phyloP scores from a whole-genome alignment of 2,113 vertebrate genomes.

The Orcinus orca region DNA sequence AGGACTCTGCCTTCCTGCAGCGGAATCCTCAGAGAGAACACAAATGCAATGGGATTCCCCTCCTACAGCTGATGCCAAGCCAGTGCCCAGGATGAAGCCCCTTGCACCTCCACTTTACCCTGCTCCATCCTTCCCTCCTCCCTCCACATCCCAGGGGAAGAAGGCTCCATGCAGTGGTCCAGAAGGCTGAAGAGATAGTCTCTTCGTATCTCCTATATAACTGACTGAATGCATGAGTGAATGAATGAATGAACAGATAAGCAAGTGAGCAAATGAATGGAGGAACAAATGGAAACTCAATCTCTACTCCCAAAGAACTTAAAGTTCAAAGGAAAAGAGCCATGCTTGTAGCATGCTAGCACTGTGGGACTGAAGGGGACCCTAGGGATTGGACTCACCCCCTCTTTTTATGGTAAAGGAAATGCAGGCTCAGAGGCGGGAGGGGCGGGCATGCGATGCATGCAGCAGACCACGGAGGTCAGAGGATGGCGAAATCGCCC shows the following conservation, averaged over 20 bases:
- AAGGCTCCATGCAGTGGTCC: neutral
- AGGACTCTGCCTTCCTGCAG: neutral
- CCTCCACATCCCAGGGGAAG: neutral
- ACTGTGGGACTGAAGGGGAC: neutral
- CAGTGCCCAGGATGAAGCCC: neutral
- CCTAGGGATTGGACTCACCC: neutral
- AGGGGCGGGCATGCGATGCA: accelerated
- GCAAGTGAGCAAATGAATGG: neutral
- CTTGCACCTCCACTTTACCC: neutral
- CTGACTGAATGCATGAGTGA: neutral
- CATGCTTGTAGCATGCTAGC: neutral
- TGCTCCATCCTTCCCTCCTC: neutral
- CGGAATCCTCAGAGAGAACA: neutral
- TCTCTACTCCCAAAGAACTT: neutral
- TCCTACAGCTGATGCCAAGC: neutral
- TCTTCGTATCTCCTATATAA: neutral
- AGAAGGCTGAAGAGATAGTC: neutral
- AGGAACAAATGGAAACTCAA: too few species aligned
- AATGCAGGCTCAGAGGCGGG: neutral
- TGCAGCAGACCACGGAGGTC: neutral
- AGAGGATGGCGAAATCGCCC: neutral
- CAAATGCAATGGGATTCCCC: neutral
- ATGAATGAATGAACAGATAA: neutral
- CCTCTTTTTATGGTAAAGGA: neutral
- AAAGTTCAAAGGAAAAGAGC: neutral